Evolutionary conservation across 2,797 vertebrate species (phyloP).

Genomic region (Urocyon cinereoargenteus): DNA sequence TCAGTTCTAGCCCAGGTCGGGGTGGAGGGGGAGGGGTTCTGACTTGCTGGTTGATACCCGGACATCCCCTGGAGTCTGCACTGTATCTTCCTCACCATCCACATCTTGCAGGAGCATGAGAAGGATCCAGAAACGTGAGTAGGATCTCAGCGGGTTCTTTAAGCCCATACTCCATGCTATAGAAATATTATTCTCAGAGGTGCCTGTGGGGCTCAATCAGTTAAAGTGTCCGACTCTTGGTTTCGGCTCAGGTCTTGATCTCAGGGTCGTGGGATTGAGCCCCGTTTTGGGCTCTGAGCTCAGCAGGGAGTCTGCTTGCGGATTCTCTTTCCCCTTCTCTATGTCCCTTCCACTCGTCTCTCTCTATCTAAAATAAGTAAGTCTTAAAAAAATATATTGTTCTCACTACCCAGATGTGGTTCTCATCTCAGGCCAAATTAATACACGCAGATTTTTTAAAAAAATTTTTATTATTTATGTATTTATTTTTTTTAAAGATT

Average conservation of each 20-base stretch:
- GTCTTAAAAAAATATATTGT: background rate
- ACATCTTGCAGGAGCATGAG: background rate
- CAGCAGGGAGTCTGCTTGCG: background rate
- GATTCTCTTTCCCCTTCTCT: background rate
- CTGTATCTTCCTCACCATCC: background rate
- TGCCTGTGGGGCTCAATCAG: background rate
- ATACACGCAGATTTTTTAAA: background rate
- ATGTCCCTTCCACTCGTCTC: background rate
- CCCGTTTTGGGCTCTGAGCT: background rate
- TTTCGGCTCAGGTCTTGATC: background rate
- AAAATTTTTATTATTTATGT: background rate
- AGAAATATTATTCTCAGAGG: background rate
- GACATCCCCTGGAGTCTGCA: background rate
- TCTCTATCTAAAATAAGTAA: background rate
- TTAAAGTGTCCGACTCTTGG: background rate
- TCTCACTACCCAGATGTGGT: background rate
- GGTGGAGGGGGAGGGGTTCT: background rate
- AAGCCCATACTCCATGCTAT: fast-evolving
- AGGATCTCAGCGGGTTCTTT: background rate
- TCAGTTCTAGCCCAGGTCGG: no score
- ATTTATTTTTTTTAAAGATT: background rate
- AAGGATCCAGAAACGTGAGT: background rate
- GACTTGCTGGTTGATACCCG: fast-evolving
- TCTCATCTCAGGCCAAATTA: background rate
- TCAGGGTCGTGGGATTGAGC: background rate